Evolutionary conservation across 1,140 invertebrate species (phyloP), one percentile per base, ranked within the genome.

Genomic region (Lethocerus indicus): DNA sequence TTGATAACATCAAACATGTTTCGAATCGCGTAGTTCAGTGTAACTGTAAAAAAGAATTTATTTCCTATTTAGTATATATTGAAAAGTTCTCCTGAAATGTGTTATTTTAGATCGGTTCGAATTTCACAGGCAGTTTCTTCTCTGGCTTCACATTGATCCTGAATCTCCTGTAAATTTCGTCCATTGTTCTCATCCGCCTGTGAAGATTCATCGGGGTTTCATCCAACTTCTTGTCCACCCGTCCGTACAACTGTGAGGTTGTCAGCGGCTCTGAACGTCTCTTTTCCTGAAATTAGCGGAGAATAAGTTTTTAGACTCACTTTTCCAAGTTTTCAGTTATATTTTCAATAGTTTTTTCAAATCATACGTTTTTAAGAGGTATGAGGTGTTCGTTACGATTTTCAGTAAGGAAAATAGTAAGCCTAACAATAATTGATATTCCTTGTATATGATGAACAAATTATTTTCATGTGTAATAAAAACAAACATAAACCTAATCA

Each of bases 121-220:
- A n/a, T n/a, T n/a, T n/a, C n/a, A n/a, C n/a, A 3, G 47, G 45
- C n/a, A 49, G 21, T 23, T 49, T 49, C 39, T 49, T 49, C 16
- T 20, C 21, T 39, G 48, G 48, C 32, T 49, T 49, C 3, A 49
- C 5, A 29, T 49, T 49, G 23, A 41, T n/a, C 9, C 35, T 16
- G 5, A 13, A 49, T 42, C 48, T 28, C 29, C 48, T 25, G 23
- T n/a, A 37, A 13, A 13, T 42, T 42, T 49, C 48, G n/a, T 41
- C 24, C 48, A 49, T 49, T n/a, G 32, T 21, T 24, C n/a, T 14
- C 13, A 41, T 14, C 29, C 24, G 41, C n/a, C 32, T 49, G 23
- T 42, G 16, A 3, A 24, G 9, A 3, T 23, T n/a, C 14, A 14
- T 20, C n/a, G 48, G 21, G 28, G 25, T 49, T 27, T 40, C 48